Evolutionary conservation across 1,140 invertebrate species (phyloP).

Genomic region (Lordiphosa mommai): DNA sequence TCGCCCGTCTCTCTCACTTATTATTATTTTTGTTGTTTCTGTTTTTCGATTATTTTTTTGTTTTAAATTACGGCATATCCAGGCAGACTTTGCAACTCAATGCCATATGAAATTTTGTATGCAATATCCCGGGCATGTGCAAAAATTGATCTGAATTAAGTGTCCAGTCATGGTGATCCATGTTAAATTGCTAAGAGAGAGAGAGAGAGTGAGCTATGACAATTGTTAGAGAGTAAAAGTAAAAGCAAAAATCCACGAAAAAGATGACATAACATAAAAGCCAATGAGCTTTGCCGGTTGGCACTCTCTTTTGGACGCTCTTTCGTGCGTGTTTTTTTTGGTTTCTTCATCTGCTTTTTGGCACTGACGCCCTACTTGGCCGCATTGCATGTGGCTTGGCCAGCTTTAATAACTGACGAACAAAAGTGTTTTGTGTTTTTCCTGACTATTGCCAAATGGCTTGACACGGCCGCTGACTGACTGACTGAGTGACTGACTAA

Average conservation of each 20-base stretch:
- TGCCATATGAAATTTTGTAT: not conserved
- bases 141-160: constrained; percentile 1
- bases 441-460: constrained; percentile 14
- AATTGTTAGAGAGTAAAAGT: constrained; percentile 8
- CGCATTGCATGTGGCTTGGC: constrained; percentile 22
- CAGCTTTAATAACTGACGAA: constrained; percentile 25
- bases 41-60: not conserved
- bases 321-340: not conserved
- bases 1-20: not conserved
- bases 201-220: not conserved
- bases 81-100: not conserved
- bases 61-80: not conserved
- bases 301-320: not conserved
- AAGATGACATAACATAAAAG: not conserved
- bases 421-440: constrained; percentile 26
- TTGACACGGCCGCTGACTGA: not conserved
- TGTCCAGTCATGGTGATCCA: constrained; percentile 7
- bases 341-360: too few relatives aligned
- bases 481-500: constrained; percentile 1
- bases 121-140: not conserved
- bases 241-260: constrained; percentile 7
- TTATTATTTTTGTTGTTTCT: constrained; percentile 1
- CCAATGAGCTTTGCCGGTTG: not conserved
- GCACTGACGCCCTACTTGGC: too few relatives aligned
- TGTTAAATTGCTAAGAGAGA: not conserved